Conservation (phyloP, 2,113 vertebrate genomes). For the Ursus arctos region DNA sequence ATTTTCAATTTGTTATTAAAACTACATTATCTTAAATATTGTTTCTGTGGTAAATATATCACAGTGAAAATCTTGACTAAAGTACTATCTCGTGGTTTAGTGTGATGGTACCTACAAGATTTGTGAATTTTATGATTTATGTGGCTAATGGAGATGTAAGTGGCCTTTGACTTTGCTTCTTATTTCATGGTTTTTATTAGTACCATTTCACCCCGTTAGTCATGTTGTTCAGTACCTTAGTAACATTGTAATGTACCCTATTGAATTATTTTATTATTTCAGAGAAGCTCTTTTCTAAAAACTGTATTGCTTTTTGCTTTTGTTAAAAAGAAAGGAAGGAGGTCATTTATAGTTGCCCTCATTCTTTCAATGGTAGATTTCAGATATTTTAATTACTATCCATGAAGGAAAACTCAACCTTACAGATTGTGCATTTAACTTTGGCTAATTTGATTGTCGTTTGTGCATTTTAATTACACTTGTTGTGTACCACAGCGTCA, state of each 20-base stretch:
- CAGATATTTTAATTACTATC: constrained; percentile 24
- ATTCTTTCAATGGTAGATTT: constrained; percentile 26
- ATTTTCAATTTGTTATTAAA: constrained; percentile 34
- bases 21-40: constrained; percentile 24
- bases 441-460: background rate
- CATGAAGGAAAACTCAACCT: background rate
- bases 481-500: background rate
- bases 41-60: background rate
- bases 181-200: background rate
- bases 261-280: constrained; percentile 47
- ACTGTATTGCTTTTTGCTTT: background rate
- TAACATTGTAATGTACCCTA: background rate
- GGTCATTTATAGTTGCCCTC: background rate
- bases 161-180: background rate
- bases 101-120: background rate
- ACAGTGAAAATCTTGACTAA: background rate
- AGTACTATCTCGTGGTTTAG: background rate
- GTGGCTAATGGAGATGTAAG: background rate
- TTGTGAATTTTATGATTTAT: background rate
- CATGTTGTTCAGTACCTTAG: background rate
- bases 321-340: constrained; percentile 20
- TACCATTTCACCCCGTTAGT: background rate
- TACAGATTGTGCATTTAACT: background rate
- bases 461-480: background rate
- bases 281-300: constrained; percentile 28